Evolutionary conservation across 2,888 invertebrate species (phyloP), one percentile per base, ranked within the genome.

Genomic region (Bombylius major): DNA sequence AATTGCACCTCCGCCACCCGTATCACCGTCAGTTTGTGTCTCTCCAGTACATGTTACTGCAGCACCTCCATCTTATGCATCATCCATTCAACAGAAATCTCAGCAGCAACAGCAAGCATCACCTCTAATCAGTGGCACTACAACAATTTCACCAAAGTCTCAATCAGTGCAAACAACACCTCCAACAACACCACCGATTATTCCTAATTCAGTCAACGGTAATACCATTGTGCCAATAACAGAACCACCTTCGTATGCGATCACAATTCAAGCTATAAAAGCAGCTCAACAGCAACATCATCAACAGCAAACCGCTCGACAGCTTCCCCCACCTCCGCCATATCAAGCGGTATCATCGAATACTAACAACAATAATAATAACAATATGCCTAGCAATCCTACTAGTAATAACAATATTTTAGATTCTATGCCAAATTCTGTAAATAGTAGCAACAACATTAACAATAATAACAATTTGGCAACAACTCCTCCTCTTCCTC

Each of bases 241-340:
- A 46, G 92, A 93, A 69, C 93, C 93, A 1, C 93, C 93, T 7
- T 91, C 90, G 69, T 94, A 93, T 72, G 92, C 91, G 13, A 90
- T 87, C 67, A 90, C 90, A 50, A 91, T 95, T 85, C 89, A 89
- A 71, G 79, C 78, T n/a, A 72, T 73, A 59, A 78, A 78, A 57
- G 78, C 76, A 6, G 70, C 71, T 36, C 61, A 63, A 50, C 70
- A 72, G 56, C 71, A 70, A 57, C 71, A 68, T 50, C 67, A 67
- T 12, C 68, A 66, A 23, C 68, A 68, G 33, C 66, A 67, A 13
- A 63, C 63, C 63, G 62, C 62, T 51, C 82, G 84, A 57, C 80
- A 78, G 54, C 77, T 83, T 47, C 82, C 84, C 48, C 83, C 81
- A 13, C 85, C 83, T 56, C 83, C 84, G 51, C 86, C 87, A 4